These are phyloP conservation scores for Agrotis puta DNA, from an alignment of 2,888 invertebrate genomes.

Conservation along the genomic window DNA sequence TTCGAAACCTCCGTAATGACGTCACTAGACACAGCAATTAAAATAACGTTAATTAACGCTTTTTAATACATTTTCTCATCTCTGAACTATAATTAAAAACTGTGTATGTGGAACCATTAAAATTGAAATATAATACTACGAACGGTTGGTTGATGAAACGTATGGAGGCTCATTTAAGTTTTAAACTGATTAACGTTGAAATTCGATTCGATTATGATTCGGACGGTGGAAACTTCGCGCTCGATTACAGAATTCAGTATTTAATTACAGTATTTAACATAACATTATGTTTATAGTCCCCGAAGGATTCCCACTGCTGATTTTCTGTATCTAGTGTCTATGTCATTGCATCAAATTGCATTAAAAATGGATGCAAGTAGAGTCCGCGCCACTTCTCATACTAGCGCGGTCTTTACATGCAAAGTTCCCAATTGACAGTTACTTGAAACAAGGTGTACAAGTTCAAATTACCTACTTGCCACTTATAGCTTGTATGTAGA, in stretches of 20 bases:
- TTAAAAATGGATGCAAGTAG: no score
- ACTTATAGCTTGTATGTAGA: no score
- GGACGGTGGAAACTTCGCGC: constrained; percentile 47
- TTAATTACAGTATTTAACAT: constrained; percentile 49
- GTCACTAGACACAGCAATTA: constrained; percentile 46
- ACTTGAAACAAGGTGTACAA: no score
- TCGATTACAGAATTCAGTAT: constrained; percentile 57
- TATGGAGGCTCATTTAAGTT: constrained; percentile 69
- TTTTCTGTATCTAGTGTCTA: no score
- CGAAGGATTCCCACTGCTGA: no score
- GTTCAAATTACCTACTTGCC: no score
- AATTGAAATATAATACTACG: constrained; percentile 67
- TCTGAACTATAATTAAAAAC: constrained; percentile 66
- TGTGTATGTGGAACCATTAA: constrained; percentile 66
- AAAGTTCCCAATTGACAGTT: no score
- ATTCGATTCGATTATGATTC: constrained; percentile 66
- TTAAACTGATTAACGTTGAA: constrained; percentile 71
- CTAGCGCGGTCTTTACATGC: no score
- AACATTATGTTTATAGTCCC: neutral
- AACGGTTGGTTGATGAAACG: constrained; percentile 54
- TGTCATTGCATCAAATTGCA: no score
- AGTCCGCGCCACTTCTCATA: no score
- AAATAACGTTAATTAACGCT: constrained; percentile 47
- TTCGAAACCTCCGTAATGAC: constrained; percentile 42
- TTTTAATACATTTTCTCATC: constrained; percentile 45